Evolutionary conservation across 2,113 vertebrate species (phyloP).

Genomic region (Pheucticus melanocephalus): DNA sequence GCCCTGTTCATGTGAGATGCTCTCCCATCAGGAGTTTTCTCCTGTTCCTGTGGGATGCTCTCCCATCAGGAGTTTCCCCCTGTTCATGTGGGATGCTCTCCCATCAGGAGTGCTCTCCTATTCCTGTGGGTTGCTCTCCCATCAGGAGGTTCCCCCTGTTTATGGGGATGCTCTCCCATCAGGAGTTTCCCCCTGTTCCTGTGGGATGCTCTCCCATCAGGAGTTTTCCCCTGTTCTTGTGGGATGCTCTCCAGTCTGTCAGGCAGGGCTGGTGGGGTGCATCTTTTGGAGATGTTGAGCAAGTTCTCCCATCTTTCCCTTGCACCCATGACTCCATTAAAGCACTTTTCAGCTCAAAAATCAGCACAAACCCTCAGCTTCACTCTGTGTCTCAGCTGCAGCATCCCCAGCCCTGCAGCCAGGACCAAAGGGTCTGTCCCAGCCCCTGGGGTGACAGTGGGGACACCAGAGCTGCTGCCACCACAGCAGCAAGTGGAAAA

Average conservation of each 20-base stretch:
- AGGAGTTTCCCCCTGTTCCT: too few relatives aligned
- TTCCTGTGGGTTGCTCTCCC: too few relatives aligned
- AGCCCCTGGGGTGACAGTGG: fast-evolving
- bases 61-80: too few relatives aligned
- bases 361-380: background rate
- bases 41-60: too few relatives aligned
- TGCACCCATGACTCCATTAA: background rate
- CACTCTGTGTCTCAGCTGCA: fast-evolving
- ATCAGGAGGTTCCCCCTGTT: too few relatives aligned
- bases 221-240: too few relatives aligned
- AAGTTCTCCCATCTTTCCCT: fast-evolving
- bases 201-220: background rate
- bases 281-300: background rate
- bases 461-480: background rate
- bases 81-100: too few relatives aligned
- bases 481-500: background rate
- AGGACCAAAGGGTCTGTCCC: background rate
- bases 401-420: background rate
- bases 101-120: background rate
- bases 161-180: too few relatives aligned
- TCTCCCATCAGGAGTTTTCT: background rate
- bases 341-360: background rate
- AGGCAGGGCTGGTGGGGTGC: fast-evolving
- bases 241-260: background rate
- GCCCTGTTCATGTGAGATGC: background rate